Base-by-base conservation (phyloP, 1,140 invertebrate genomes). In the Magallana angulata region DNA sequence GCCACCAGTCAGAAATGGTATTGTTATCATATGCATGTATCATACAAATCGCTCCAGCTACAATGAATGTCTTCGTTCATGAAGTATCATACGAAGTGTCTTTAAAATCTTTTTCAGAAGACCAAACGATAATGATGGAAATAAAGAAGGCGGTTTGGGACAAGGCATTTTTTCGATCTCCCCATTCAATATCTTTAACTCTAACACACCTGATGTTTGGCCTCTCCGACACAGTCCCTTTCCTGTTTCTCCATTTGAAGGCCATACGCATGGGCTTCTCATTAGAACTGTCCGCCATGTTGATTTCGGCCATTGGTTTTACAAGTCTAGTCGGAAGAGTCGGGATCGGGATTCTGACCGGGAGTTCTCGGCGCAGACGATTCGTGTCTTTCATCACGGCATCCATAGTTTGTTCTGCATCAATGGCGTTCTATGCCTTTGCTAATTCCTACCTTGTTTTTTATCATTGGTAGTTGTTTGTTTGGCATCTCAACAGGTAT, bases 281-380 rank as follows among this genome's bases (percentile, higher is more conserved):
- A 30, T 30, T 24, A 2, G 68, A 76, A 76, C 36, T 76, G 24
- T 76, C 68, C 3, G 68, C 68, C 24, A 76, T 76, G 68, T 76
- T 76, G 68, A 76, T 76, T 76, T 76, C 68, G 5, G 24, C 68
- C 24, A 76, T 76, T 36, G 68, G 68, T 76, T 76, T 76, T 30
- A 76, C 68, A 30, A 76, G 68, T 30, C 24, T 76, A 8, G 36
- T 30, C 14, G 68, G 68, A 76, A 76, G 68, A 12, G 36, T 76
- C 24, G 68, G 68, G 68, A 76, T 76, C 68, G 68, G 68, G 9
- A 76, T 76, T 36, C 24, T 76, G 24, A 76, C 68, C 14, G 68
- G 68, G 14, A 76, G 48, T 30, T 76, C 68, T 9, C 24, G 36
- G 14, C 9, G 24, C 9, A 76, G 68, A 30, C 68, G 68, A 30